Percentiles rank a stretch among this genome's conserved stretches.
These are phyloP conservation scores for Hephaestus fuliginosus DNA, from an alignment of 2,797 vertebrate species.

Conservation along the genomic window DNA sequence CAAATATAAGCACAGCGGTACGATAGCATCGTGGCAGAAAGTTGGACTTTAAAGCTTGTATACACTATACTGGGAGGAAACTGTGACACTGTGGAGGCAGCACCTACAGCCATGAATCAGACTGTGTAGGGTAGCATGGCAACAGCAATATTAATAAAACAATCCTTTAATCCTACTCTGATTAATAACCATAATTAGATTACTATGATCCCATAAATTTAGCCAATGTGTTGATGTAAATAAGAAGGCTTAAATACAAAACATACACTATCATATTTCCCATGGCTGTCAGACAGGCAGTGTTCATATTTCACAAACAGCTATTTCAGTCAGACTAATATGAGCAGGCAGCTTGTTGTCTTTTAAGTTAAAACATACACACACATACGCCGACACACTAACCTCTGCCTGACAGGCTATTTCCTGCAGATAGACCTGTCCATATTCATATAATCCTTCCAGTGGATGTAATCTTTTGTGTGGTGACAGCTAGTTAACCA, in stretches of 20 bases:
- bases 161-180: not conserved
- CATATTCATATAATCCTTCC: constrained; percentile 58
- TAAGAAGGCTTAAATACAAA: not conserved
- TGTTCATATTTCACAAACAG: constrained; percentile 37
- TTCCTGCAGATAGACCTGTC: constrained; percentile 79
- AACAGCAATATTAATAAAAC: constrained; percentile 24
- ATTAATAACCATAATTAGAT: constrained; percentile 41
- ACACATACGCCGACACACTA: not conserved
- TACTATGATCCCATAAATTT: not conserved
- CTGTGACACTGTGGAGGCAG: not conserved
- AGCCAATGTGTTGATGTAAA: constrained; percentile 17
- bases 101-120: not conserved
- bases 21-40: not conserved
- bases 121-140: not conserved
- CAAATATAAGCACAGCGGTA: not conserved
- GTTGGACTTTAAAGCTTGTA: not conserved
- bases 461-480: constrained; percentile 58
- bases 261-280: constrained; percentile 13
- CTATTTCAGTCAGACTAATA: constrained; percentile 50
- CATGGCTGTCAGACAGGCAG: constrained; percentile 16
- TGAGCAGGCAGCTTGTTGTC: constrained; percentile 46
- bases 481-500: constrained; percentile 77
- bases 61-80: not conserved
- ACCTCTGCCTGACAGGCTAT: constrained; percentile 59
- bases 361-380: constrained; percentile 27